Evolutionary conservation across 2,797 vertebrate species (phyloP).

Genomic region (Leucoraja ocellata): DNA sequence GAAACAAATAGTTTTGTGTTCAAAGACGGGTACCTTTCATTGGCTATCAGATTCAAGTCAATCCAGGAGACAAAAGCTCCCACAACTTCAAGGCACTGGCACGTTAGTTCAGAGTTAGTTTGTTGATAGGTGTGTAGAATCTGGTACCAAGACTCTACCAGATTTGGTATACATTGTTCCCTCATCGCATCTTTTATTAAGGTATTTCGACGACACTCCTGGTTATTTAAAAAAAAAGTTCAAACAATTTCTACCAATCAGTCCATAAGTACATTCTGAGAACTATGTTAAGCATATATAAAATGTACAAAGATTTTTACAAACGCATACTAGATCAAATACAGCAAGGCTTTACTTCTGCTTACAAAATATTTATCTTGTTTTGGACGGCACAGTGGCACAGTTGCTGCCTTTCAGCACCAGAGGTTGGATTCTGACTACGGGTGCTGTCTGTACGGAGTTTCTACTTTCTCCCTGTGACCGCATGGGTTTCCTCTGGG

Average conservation of each 20-base stretch:
- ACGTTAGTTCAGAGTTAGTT: slow-evolving; percentile 87
- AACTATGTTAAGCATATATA: background rate
- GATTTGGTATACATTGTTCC: slow-evolving; percentile 87
- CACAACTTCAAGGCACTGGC: slow-evolving; percentile 97
- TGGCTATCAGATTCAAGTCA: slow-evolving; percentile 93
- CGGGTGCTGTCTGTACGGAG: no score
- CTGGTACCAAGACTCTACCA: slow-evolving; percentile 98
- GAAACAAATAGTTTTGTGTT: slow-evolving; percentile 9
- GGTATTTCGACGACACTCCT: slow-evolving; percentile 90
- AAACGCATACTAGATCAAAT: background rate
- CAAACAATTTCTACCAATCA: background rate
- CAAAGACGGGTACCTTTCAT: slow-evolving; percentile 72
- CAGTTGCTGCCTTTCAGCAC: no score
- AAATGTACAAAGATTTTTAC: background rate
- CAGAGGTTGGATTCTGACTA: no score
- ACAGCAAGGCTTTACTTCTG: background rate
- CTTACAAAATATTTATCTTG: background rate
- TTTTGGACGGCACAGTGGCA: no score
- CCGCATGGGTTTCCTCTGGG: no score
- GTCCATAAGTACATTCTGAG: no score
- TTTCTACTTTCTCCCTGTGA: no score
- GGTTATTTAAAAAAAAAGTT: background rate
- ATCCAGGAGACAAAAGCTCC: slow-evolving; percentile 97
- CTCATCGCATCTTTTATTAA: slow-evolving; percentile 91
- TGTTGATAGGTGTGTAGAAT: slow-evolving; percentile 90